Conservation (phyloP, 2,797 vertebrate genomes). For the Parambassis ranga region DNA sequence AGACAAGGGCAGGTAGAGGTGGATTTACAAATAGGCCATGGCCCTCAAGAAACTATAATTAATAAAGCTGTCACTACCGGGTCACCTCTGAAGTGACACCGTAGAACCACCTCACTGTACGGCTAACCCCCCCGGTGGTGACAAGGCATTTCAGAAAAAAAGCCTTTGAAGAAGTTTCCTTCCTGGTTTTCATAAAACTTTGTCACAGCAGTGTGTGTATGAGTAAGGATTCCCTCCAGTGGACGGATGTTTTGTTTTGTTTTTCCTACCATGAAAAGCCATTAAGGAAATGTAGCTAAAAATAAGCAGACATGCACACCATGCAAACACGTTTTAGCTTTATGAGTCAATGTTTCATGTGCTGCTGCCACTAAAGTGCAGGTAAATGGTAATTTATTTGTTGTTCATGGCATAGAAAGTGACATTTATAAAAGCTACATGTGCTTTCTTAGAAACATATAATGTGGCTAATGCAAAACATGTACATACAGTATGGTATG, state of each 20-base stretch:
- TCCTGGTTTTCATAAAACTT: background rate
- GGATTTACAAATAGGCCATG: constrained; percentile 64
- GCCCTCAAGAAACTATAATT: constrained; percentile 68
- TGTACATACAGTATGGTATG: too few relatives aligned
- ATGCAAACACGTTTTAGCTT: background rate
- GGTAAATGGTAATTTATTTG: background rate
- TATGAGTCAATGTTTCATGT: background rate
- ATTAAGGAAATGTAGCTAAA: background rate
- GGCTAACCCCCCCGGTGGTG: constrained; percentile 23
- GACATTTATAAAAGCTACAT: background rate
- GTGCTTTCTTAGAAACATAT: background rate
- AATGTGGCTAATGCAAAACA: too few relatives aligned
- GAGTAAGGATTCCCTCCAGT: background rate
- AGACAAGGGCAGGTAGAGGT: constrained; percentile 66
- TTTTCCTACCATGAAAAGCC: background rate
- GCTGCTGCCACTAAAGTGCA: background rate
- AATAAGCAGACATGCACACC: background rate
- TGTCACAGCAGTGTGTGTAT: background rate
- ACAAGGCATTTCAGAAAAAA: constrained; percentile 23
- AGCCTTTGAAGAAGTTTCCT: constrained; percentile 4
- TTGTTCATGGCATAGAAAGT: background rate
- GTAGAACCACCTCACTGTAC: constrained; percentile 35
- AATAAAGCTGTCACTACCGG: constrained; percentile 68
- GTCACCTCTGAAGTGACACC: constrained; percentile 54
- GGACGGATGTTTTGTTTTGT: too few relatives aligned